Evolutionary conservation across 2,113 vertebrate genomes (phyloP).

Genomic region (Phoxinus phoxinus): DNA sequence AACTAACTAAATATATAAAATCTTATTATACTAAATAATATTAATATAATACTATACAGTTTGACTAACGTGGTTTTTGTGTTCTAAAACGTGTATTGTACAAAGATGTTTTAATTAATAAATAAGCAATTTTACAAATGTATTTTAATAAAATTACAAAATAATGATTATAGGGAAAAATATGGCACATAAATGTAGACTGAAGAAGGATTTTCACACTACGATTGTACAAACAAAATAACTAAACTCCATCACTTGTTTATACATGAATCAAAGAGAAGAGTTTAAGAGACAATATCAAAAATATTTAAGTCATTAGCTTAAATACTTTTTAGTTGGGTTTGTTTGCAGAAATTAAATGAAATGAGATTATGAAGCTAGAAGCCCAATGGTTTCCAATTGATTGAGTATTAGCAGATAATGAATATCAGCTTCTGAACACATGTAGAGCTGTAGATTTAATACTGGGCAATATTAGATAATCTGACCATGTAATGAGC

Average conservation of each 20-base stretch:
- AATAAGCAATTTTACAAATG: neutral
- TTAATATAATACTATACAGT: neutral
- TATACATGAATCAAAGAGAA: neutral
- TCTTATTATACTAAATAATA: neutral
- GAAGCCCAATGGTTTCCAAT: neutral
- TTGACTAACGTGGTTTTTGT: neutral
- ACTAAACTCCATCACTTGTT: neutral
- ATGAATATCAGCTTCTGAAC: neutral
- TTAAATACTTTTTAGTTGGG: neutral
- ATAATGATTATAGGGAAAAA: neutral
- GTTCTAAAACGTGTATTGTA: neutral
- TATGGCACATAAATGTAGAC: neutral
- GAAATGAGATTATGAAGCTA: neutral
- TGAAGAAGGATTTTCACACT: neutral
- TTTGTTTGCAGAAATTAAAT: neutral
- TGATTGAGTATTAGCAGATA: neutral
- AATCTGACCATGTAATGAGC: neutral
- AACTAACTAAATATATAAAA: neutral
- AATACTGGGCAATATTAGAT: neutral
- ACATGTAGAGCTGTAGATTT: neutral
- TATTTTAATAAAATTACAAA: neutral
- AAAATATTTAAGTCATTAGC: neutral
- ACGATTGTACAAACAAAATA: neutral
- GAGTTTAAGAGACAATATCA: neutral
- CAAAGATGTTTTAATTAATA: neutral